These are phyloP conservation scores for Macropus fuliginosus DNA, from an alignment of 2,797 vertebrate species.

Conservation along the genomic window DNA sequence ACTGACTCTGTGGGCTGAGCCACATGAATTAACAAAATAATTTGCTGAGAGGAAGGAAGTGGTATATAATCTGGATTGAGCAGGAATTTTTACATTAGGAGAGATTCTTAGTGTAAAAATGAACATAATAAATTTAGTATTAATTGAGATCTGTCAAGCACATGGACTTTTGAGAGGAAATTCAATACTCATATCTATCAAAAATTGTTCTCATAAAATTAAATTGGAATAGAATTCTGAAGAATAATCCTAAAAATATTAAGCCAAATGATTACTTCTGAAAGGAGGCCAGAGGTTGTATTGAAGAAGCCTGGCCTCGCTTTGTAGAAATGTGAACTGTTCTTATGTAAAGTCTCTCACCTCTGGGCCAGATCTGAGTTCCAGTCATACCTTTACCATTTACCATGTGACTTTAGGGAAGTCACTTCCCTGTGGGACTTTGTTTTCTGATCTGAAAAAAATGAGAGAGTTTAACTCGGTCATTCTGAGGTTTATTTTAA, in stretches of 20 bases:
- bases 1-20: neutral
- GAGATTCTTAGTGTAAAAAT: neutral
- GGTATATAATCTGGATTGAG: neutral
- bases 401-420: neutral
- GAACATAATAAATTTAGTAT: neutral
- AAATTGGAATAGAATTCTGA: neutral
- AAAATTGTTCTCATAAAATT: neutral
- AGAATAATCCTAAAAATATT: neutral
- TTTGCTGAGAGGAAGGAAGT: neutral
- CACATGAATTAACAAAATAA: neutral
- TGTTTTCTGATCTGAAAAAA: neutral
- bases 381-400: neutral
- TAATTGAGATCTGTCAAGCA: neutral
- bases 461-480: neutral
- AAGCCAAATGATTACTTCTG: neutral
- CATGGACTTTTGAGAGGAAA: neutral
- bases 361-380: neutral
- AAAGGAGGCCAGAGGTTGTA: neutral
- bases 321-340: neutral
- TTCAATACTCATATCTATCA: neutral
- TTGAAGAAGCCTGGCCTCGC: neutral
- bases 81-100: neutral
- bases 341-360: neutral
- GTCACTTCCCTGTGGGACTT: neutral
- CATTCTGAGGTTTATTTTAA: neutral